Evolutionary conservation across 1,140 invertebrate genomes (phyloP).

Genomic region (Panagrolaimus sp.): DNA sequence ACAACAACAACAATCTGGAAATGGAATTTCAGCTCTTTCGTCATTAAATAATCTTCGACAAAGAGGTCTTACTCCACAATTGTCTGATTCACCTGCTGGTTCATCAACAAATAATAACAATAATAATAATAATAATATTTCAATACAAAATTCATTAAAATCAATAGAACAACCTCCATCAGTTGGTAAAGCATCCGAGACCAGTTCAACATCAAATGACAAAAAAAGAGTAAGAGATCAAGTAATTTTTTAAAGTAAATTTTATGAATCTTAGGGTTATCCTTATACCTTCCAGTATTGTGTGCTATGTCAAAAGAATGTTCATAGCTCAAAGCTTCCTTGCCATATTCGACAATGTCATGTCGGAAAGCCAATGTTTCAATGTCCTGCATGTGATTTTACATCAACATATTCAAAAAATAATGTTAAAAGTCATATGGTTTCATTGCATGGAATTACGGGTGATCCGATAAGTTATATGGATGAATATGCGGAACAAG

Average conservation of each 20-base stretch:
- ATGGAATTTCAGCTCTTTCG: background rate
- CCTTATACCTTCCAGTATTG: conserved; percentile 49
- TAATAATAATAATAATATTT: conserved; percentile 2
- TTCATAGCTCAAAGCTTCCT: conserved; percentile 45
- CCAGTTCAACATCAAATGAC: background rate
- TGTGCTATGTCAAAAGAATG: conserved; percentile 50
- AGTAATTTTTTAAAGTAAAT: conserved; percentile 10
- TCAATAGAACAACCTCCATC: background rate
- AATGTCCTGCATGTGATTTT: conserved; percentile 47
- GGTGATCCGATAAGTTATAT: conserved; percentile 48
- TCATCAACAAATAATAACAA: conserved; percentile 5
- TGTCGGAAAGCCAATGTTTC: conserved; percentile 49
- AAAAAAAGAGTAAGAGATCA: conserved; percentile 3
- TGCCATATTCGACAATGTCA: conserved; percentile 50
- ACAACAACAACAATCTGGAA: background rate
- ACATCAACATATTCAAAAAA: conserved; percentile 52
- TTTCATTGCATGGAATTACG: conserved; percentile 44
- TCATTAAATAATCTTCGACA: background rate
- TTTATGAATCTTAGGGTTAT: conserved; percentile 34
- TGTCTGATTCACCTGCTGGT: background rate
- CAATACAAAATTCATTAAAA: background rate
- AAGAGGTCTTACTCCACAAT: background rate
- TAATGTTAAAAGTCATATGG: conserved; percentile 51
- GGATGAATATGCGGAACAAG: conserved; percentile 48
- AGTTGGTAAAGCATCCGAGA: background rate